A percentile compares a stretch with the other conserved stretches of the same genome.
Conservation (phyloP, 2,888 invertebrate species). For the Paralinhomoeus sp. region DNA sequence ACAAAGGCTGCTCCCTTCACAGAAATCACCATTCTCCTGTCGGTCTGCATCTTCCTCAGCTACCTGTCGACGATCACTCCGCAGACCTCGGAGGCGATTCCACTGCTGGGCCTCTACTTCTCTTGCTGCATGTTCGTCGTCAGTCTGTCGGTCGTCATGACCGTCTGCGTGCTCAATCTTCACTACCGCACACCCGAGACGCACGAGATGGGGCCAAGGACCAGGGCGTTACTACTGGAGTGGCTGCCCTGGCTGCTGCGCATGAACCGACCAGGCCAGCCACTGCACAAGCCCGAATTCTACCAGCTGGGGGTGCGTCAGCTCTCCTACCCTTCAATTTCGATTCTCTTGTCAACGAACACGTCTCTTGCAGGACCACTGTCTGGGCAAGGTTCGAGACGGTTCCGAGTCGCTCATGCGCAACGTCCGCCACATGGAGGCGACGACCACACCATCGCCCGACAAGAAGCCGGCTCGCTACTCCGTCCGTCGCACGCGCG, state of each 20-base stretch:
- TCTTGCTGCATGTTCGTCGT: slow-evolving; percentile 25
- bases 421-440: neutral
- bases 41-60: slow-evolving; percentile 89
- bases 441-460: too few species aligned
- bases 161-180: slow-evolving; percentile 24
- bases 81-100: slow-evolving; percentile 23
- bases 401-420: slow-evolving; percentile 1
- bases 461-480: too few species aligned
- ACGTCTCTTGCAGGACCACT: too few species aligned
- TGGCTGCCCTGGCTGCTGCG: slow-evolving; percentile 7
- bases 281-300: too few species aligned
- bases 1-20: too few species aligned
- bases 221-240: slow-evolving; percentile 4
- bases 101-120: slow-evolving; percentile 20
- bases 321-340: too few species aligned
- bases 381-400: neutral
- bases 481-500: too few species aligned
- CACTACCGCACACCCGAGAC: slow-evolving; percentile 14
- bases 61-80: slow-evolving; percentile 93
- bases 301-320: too few species aligned
- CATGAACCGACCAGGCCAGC: slow-evolving; percentile 8
- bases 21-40: slow-evolving; percentile 37
- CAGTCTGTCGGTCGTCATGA: slow-evolving; percentile 23
- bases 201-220: slow-evolving; percentile 4
- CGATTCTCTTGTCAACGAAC: too few species aligned